phyloP scores from a whole-genome alignment of 2,113 vertebrate species.

The Pseudopodoces humilis region DNA sequence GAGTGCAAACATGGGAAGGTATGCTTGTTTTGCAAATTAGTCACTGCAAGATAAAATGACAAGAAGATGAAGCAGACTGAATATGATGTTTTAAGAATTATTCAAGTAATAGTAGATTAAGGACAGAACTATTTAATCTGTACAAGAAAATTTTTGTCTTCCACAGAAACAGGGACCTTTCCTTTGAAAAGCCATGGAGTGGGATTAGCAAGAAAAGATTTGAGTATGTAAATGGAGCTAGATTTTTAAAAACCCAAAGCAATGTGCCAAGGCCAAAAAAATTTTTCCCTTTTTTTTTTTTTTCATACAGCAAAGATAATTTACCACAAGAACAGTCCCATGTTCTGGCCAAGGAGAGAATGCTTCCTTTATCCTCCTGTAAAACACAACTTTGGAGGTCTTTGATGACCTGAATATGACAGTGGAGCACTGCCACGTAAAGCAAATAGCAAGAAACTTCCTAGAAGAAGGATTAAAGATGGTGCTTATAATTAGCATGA shows the following conservation, averaged over 20 bases:
- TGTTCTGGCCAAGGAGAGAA: neutral
- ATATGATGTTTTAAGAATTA: neutral
- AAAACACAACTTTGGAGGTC: neutral
- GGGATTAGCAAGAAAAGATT: neutral
- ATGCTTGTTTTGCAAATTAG: constrained; percentile 3
- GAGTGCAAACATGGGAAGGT: neutral
- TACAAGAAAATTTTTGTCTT: neutral
- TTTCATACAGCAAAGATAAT: neutral
- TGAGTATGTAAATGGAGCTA: neutral
- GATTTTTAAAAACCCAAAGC: neutral
- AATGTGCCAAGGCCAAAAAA: neutral
- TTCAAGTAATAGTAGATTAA: neutral
- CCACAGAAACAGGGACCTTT: neutral
- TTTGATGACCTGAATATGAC: neutral
- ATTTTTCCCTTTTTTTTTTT: neutral
- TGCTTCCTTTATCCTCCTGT: neutral
- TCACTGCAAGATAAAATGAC: neutral
- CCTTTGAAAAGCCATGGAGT: neutral
- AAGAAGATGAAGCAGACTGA: neutral
- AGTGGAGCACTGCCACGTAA: neutral
- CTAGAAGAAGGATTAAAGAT: neutral
- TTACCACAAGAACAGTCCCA: neutral
- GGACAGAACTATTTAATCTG: neutral
- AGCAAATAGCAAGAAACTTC: neutral
- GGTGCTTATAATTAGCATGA: neutral